These are phyloP conservation scores for Pelosia muscerda DNA, from an alignment of 2,888 invertebrate species.

Conservation along the genomic window DNA sequence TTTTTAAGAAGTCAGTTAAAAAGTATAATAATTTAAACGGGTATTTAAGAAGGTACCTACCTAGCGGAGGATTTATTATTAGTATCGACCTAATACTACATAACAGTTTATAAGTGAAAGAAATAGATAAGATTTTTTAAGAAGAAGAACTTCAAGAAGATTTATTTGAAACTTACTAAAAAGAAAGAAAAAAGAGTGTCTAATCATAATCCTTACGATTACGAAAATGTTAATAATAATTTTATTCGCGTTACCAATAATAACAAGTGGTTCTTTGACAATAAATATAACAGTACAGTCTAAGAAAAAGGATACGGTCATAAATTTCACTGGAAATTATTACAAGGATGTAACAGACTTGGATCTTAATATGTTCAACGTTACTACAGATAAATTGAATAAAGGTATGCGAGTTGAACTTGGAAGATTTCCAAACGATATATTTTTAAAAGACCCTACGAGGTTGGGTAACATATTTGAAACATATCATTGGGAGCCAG, in stretches of 20 bases:
- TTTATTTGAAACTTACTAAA: too few relatives aligned
- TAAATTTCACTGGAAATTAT: slow-evolving; percentile 58
- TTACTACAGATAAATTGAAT: slow-evolving; percentile 67
- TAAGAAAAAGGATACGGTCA: slow-evolving; percentile 45
- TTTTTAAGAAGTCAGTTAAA: neutral
- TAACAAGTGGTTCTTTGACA: slow-evolving; percentile 54
- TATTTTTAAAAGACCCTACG: slow-evolving; percentile 73
- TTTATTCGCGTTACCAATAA: slow-evolving; percentile 19
- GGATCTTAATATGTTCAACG: slow-evolving; percentile 67
- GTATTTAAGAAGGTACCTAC: neutral
- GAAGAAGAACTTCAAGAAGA: neutral
- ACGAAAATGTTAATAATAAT: slow-evolving; percentile 25
- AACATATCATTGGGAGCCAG: slow-evolving; percentile 67
- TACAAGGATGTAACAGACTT: slow-evolving; percentile 62
- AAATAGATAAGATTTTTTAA: too few relatives aligned
- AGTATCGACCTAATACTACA: neutral
- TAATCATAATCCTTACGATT: neutral
- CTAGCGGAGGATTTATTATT: neutral
- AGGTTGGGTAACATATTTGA: slow-evolving; percentile 63
- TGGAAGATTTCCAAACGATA: slow-evolving; percentile 64
- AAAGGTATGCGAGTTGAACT: slow-evolving; percentile 64
- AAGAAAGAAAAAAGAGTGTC: neutral
- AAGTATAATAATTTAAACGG: neutral
- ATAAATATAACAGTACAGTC: slow-evolving; percentile 60
- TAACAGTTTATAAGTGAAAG: neutral